These are phyloP conservation scores for Epirrita christyi DNA, from an alignment of 2,888 invertebrate species.

Conservation along the genomic window DNA sequence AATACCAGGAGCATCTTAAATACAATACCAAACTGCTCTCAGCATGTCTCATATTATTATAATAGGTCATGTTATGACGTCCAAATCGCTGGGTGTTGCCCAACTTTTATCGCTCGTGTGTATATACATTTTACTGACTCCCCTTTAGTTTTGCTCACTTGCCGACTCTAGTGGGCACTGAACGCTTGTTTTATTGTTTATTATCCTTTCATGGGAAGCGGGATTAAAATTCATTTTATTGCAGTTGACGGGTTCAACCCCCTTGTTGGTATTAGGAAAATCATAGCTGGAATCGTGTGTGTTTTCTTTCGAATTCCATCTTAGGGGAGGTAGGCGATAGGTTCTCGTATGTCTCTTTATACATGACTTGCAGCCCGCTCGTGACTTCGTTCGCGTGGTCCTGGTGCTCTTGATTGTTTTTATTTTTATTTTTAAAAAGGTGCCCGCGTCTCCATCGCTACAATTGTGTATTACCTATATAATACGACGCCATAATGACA, in stretches of 20 bases:
- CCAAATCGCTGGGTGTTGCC: background rate
- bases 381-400: too few species aligned
- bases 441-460: too few species aligned
- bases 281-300: conserved; percentile 7
- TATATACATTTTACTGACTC: background rate
- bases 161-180: conserved; percentile 36
- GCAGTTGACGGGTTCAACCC: conserved; percentile 27
- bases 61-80: background rate
- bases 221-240: conserved; percentile 34
- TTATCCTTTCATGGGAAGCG: conserved; percentile 33
- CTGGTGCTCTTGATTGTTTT: too few species aligned
- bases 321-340: background rate
- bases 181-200: conserved; percentile 39
- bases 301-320: conserved; percentile 7
- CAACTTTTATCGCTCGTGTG: conserved; percentile 15
- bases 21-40: too few species aligned
- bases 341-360: background rate
- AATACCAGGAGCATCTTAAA: too few species aligned
- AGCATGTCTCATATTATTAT: too few species aligned
- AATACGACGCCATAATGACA: too few species aligned
- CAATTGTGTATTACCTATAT: too few species aligned
- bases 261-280: conserved; percentile 26
- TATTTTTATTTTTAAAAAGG: too few species aligned
- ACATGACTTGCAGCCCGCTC: too few species aligned
- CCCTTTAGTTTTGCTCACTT: conserved; percentile 26